Conservation (phyloP, 2,888 invertebrate genomes). For the Agriopis marginaria region DNA sequence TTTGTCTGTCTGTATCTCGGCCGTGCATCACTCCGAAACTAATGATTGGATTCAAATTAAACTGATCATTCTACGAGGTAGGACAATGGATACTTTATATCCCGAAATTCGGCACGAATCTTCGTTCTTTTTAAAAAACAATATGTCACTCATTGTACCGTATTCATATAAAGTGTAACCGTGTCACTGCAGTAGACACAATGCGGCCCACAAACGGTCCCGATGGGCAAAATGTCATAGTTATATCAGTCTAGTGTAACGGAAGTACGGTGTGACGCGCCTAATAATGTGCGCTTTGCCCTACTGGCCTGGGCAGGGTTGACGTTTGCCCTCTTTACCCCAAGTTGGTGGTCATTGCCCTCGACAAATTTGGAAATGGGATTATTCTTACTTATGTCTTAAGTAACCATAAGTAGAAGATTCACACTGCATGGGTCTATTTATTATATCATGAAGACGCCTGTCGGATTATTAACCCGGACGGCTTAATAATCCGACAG, state of each 20-base stretch:
- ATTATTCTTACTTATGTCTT: neutral
- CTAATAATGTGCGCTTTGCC: slow-evolving; percentile 59
- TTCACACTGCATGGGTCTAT: neutral
- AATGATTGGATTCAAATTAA: too few relatives aligned
- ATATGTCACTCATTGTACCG: slow-evolving; percentile 54
- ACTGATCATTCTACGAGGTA: too few relatives aligned
- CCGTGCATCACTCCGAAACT: too few relatives aligned
- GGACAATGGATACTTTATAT: too few relatives aligned
- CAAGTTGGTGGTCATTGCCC: slow-evolving; percentile 20
- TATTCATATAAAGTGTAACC: slow-evolving; percentile 60
- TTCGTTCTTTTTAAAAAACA: slow-evolving; percentile 22
- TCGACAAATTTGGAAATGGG: neutral
- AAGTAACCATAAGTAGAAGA: too few relatives aligned
- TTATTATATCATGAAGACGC: too few relatives aligned
- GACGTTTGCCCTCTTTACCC: slow-evolving; percentile 14
- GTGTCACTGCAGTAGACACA: slow-evolving; percentile 57
- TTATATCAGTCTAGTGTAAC: slow-evolving; percentile 82
- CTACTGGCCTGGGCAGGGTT: slow-evolving; percentile 28
- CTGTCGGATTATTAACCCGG: too few relatives aligned
- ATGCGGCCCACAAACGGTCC: slow-evolving; percentile 63
- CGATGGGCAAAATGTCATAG: slow-evolving; percentile 83
- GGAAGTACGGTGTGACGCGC: slow-evolving; percentile 73
- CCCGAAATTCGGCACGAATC: too few relatives aligned
- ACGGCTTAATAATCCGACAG: too few relatives aligned
- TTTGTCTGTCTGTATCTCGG: too few relatives aligned